Conservation (phyloP, 2,113 vertebrate species). For the Nyctibius bracteatus region DNA sequence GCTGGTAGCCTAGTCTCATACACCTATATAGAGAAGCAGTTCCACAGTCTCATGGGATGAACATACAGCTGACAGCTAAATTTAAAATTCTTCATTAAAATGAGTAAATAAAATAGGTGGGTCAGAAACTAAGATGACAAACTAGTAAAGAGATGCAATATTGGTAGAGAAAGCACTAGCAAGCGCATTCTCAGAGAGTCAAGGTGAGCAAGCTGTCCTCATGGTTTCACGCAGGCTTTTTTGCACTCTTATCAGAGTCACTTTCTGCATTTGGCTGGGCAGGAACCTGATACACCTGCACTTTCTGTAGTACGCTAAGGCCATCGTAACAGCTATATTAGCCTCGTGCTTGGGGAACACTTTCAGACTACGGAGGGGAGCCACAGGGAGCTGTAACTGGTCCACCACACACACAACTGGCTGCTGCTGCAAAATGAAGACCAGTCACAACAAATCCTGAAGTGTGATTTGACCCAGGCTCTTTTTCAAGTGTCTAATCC, state of each 20-base stretch:
- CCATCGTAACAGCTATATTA: background rate
- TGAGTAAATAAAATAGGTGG: background rate
- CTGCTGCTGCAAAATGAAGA: background rate
- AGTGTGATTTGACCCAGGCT: fast-evolving
- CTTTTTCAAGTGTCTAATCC: fast-evolving
- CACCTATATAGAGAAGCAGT: background rate
- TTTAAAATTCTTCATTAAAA: background rate
- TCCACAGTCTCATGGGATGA: background rate
- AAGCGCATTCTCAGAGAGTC: background rate
- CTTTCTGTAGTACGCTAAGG: background rate
- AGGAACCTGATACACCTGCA: fast-evolving
- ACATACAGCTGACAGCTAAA: background rate
- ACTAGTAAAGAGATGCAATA: background rate
- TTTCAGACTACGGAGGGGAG: background rate
- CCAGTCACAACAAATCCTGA: background rate
- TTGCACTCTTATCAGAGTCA: background rate
- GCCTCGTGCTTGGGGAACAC: background rate
- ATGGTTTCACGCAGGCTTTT: fast-evolving
- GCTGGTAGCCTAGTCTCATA: background rate
- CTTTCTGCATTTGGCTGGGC: background rate
- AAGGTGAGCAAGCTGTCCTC: background rate
- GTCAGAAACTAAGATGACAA: background rate
- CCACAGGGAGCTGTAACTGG: fast-evolving
- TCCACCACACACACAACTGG: background rate
- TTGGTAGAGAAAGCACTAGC: background rate